Conservation (phyloP, 2,797 vertebrate genomes). For the Myotis pilosus region DNA sequence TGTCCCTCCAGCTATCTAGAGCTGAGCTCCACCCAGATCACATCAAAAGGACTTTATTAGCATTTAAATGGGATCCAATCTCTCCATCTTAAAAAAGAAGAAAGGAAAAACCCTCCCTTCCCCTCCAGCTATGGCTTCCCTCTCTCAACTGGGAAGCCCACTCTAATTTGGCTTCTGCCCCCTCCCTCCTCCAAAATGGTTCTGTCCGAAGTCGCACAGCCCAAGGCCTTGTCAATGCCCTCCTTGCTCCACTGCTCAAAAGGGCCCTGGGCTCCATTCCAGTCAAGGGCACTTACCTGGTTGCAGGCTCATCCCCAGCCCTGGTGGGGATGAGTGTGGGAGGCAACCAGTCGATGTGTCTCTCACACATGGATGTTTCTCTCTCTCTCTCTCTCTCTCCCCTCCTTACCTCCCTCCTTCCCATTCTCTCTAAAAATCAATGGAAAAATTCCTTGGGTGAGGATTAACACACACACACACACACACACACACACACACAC, state of each 20-base stretch:
- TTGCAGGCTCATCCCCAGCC: no score
- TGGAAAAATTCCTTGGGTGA: no score
- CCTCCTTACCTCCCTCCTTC: no score
- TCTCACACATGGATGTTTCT: no score
- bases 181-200: neutral
- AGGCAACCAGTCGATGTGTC: no score
- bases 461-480: no score
- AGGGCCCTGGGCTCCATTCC: no score
- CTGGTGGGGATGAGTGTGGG: no score
- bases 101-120: neutral
- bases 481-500: neutral
- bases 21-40: neutral
- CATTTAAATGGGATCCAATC: neutral
- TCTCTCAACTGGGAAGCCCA: neutral
- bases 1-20: neutral
- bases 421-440: no score
- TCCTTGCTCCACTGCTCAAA: neutral
- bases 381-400: no score
- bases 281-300: no score
- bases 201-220: neutral
- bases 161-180: neutral
- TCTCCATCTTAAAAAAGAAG: neutral
- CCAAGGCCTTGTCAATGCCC: neutral
- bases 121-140: neutral
- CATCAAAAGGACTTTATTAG: neutral